Base-by-base conservation (phyloP, 2,797 vertebrate genomes). In the Pygocentrus nattereri region DNA sequence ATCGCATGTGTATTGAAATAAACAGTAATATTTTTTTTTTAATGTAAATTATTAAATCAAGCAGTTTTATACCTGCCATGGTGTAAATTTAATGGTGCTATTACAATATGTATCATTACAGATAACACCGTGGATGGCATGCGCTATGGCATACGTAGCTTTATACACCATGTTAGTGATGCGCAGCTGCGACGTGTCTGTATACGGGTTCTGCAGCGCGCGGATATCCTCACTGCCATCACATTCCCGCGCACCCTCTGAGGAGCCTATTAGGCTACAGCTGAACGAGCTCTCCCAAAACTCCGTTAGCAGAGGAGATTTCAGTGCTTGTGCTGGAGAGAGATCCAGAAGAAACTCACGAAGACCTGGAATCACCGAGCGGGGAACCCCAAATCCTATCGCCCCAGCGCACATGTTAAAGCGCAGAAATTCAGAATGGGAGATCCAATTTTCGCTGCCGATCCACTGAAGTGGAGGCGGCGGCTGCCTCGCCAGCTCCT, bases 151-250 rank as follows among this genome's bases (percentile, higher is more conserved):
- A 79, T 93, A 92, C 19, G 91, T 87, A 30, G 93, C 93, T 82
- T 93, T 93, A 71, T 94, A 94, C 31, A 93, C 93, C 91, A 92
- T 92, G 83, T 92, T 92, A 31, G 87, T 89, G 25, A 93, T 64
- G 21, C 92, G 79, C 31, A 94, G 87, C 80, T 93, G 90, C 61
- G 91, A 91, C 0, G 90, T 91, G 81, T 92, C 90, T 1, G 87
- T 90, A 78, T 92, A 94, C 0, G 88, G 85, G 50, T 23, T 89
- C 68, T 86, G 81, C 5, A 92, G 83, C 0, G 23, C 82, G 16
- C 73, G 21, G n/a, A 93, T 52, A 25, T 91, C 84, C 81, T 94
- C 91, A 56, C 25, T 85, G 27, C 91, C 91, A 49, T 90, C 82
- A 80, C 92, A 93, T 15, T 74, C 8, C 7, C 34, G 49, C 19